Percentiles rank a stretch among this genome's conserved stretches.
phyloP scores from a whole-genome alignment of 2,113 vertebrate species.

The Sitta europaea region DNA sequence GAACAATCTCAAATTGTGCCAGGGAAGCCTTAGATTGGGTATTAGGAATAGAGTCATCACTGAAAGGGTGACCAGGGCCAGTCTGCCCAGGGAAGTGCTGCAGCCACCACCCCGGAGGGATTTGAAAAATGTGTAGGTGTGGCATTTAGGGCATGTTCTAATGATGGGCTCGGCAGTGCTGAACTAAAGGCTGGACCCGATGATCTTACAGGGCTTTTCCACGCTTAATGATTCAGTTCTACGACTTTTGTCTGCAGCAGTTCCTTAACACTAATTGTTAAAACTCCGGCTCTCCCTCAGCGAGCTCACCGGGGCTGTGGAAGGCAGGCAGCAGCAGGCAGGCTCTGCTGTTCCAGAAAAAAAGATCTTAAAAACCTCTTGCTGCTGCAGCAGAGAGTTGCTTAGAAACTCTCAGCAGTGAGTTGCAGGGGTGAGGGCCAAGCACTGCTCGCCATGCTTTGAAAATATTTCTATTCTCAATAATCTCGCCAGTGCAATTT shows the following conservation, averaged over 20 bases:
- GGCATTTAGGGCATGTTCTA: neutral
- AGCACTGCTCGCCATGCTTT: neutral
- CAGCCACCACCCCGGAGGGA: neutral
- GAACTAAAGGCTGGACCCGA: fast-evolving
- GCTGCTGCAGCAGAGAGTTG: neutral
- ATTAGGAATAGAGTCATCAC: neutral
- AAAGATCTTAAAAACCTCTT: neutral
- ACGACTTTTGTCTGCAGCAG: neutral
- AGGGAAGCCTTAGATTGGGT: neutral
- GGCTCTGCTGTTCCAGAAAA: neutral
- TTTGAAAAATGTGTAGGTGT: neutral
- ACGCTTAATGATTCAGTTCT: neutral
- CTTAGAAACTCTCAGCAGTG: neutral
- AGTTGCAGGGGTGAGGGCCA: neutral
- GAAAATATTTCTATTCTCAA: neutral
- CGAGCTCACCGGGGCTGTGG: neutral
- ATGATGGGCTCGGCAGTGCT: neutral
- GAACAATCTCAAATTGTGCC: neutral
- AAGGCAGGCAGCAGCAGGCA: neutral
- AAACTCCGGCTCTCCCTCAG: neutral
- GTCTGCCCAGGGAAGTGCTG: neutral
- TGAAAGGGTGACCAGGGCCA: neutral
- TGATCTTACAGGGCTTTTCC: neutral
- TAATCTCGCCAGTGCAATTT: neutral
- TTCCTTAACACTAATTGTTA: neutral